Evolutionary conservation across 1,140 invertebrate species (phyloP).

Genomic region (Drosophila novamexicana): DNA sequence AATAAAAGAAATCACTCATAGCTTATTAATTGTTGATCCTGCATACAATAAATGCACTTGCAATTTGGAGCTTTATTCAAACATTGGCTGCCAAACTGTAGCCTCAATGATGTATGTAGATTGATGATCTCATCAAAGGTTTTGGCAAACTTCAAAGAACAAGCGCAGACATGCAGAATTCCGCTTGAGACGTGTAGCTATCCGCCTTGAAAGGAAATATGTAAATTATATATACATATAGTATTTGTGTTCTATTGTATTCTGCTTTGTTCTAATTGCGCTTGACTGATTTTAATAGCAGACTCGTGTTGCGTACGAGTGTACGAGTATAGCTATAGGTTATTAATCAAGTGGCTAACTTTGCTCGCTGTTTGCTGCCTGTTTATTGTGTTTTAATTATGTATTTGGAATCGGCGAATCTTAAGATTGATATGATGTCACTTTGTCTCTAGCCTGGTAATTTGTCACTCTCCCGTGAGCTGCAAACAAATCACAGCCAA

Average conservation of each 20-base stretch:
- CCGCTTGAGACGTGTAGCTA: conserved; percentile 40
- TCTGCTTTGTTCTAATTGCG: conserved; percentile 77
- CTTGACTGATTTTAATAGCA: conserved; percentile 78
- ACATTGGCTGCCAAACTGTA: conserved; percentile 48
- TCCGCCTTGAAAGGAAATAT: conserved; percentile 62
- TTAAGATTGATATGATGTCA: conserved; percentile 68
- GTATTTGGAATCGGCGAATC: conserved; percentile 47
- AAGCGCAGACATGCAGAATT: conserved; percentile 71
- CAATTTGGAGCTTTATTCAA: too few species aligned
- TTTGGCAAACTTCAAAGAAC: conserved; percentile 37
- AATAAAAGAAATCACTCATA: too few species aligned
- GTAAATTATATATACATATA: conserved; percentile 39
- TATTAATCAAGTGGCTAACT: conserved; percentile 69
- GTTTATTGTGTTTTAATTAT: conserved; percentile 77
- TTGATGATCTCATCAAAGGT: conserved; percentile 62
- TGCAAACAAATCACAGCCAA: conserved; percentile 58
- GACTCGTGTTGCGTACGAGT: conserved; percentile 8
- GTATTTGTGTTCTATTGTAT: conserved; percentile 35
- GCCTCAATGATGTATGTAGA: conserved; percentile 17
- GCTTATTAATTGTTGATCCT: too few species aligned
- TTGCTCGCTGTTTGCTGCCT: conserved; percentile 26
- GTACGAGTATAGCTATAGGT: conserved; percentile 44
- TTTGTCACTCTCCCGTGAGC: conserved; percentile 65
- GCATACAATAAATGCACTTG: background rate
- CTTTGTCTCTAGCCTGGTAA: conserved; percentile 42